Conservation (phyloP, 2,113 vertebrate genomes). For the Monarcha castaneiventris region DNA sequence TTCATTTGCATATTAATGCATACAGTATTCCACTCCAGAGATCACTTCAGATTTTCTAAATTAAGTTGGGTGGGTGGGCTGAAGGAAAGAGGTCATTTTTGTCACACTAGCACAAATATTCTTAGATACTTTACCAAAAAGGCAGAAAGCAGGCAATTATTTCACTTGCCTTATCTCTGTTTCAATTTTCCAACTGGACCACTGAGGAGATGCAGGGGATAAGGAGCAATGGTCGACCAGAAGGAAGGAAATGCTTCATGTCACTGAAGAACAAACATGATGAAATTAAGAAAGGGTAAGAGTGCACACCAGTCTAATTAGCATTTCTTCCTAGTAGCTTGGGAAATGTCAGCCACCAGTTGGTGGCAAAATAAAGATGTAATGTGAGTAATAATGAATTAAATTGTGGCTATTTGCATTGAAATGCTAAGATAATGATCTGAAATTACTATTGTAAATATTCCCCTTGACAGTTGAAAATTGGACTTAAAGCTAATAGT, state of each 20-base stretch:
- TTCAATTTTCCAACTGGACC: slow-evolving; percentile 1
- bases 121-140: neutral
- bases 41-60: slow-evolving; percentile 74
- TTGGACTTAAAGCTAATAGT: slow-evolving; percentile 79
- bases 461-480: slow-evolving; percentile 79
- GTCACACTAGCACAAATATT: slow-evolving; percentile 3
- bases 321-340: slow-evolving; percentile 77
- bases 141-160: neutral
- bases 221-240: slow-evolving; percentile 42
- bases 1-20: slow-evolving; percentile 77
- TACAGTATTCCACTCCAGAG: slow-evolving; percentile 71
- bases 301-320: slow-evolving; percentile 77
- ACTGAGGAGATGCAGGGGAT: neutral
- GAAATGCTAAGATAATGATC: slow-evolving; percentile 82
- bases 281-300: slow-evolving; percentile 74
- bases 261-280: slow-evolving; percentile 44
- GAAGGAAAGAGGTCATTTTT: slow-evolving; percentile 58
- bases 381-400: slow-evolving; percentile 81
- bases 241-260: slow-evolving; percentile 28
- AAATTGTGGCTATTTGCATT: slow-evolving; percentile 82
- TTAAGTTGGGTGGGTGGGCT: slow-evolving; percentile 66
- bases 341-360: slow-evolving; percentile 82
- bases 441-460: slow-evolving; percentile 82
- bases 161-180: neutral
- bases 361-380: slow-evolving; percentile 83